Evolutionary conservation across 2,113 vertebrate genomes (phyloP), one percentile per base, ranked within the genome.

Genomic region (Geothlypis trichas): DNA sequence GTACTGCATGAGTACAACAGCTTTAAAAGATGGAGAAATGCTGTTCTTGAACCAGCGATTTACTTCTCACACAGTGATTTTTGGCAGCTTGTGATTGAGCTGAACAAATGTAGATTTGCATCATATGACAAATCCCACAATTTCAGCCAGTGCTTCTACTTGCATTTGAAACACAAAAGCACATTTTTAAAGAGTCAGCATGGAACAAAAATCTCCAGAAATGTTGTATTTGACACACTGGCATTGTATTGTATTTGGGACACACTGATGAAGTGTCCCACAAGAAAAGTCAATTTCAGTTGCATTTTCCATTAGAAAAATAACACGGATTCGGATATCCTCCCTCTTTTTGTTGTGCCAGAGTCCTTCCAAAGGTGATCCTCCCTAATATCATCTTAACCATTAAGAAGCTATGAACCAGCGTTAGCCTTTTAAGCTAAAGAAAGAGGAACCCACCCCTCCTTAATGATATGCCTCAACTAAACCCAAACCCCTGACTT

Each of bases 31-130:
- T 58, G 37, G 59, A 75, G 68, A 95, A 96, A 93, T 2, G 13
- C 21, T 83, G 61, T 79, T 87, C 47, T 78, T 86, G 79, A 88
- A 89, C 72, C 41, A 84, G n/a, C 0, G 3, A 79, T 69, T 86
- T 90, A 73, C 58, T 95, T 86, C 52, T 69, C 79, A 95, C 44
- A 72, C 41, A 37, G 83, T 76, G 72, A 86, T 66, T 95, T 90
- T 57, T 95, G 86, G 63, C 79, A 92, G 58, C 71, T 79, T 92
- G 37, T 80, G 83, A 83, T 44, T 83, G 91, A 96, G 67, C 54
- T 88, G 58, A 93, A 92, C 39, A 82, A 95, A 93, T 21, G 44
- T 62, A 76, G 91, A 86, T 87, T 73, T 88, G 58, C 89, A 86
- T 78, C 39, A 49, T 41, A 66, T 37, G 62, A 88, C 83, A 92